phyloP scores from a whole-genome alignment of 2,797 vertebrate genomes.

The Peromyscus melanophrys region DNA sequence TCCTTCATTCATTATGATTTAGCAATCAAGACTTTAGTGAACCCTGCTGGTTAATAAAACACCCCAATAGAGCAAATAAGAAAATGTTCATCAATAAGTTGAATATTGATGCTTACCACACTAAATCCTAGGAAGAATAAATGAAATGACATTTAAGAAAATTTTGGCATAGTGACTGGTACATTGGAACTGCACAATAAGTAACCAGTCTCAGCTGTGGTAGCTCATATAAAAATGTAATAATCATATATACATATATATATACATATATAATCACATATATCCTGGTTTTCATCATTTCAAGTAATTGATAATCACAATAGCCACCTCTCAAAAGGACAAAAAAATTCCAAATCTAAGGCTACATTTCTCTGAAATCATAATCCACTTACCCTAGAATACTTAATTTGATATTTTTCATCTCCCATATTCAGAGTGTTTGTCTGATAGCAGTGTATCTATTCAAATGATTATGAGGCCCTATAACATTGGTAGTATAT shows the following conservation, averaged over 20 bases:
- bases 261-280: not conserved
- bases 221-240: not conserved
- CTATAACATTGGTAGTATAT: not conserved
- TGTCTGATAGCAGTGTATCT: not conserved
- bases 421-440: not conserved
- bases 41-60: not conserved
- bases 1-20: not conserved
- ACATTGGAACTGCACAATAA: not conserved
- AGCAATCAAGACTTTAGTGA: not conserved
- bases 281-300: not conserved
- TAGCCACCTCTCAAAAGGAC: not conserved
- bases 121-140: not conserved
- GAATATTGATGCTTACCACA: not conserved
- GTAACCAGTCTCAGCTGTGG: not conserved
- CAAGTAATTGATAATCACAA: not conserved
- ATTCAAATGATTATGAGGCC: not conserved
- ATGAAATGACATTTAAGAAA: not conserved
- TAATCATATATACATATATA: too few relatives aligned
- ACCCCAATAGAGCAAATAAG: not conserved
- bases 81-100: not conserved
- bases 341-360: not conserved
- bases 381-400: not conserved
- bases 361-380: not conserved
- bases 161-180: not conserved
- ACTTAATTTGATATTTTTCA: not conserved